Evolutionary conservation across 2,888 invertebrate species (phyloP), one percentile per base, ranked within the genome.

Genomic region (Ophion ventricosus): DNA sequence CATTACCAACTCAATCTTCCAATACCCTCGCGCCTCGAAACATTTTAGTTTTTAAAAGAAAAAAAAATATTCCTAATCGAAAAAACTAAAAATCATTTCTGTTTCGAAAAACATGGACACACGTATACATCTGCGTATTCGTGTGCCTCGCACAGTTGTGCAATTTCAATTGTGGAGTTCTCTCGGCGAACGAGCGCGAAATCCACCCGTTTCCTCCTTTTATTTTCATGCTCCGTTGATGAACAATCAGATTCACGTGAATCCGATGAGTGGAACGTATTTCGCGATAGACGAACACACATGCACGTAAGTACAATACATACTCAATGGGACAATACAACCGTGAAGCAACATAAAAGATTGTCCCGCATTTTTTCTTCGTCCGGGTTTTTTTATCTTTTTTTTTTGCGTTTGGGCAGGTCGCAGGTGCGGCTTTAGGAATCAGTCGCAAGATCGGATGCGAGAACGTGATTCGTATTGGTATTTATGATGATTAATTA

Each of bases 151-250:
- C 43, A 14, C 61, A 75, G n/a, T 81, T 75, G 69, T 56, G 81
- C 84, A 84, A 81, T 81, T 40, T 54, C 75, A 78, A 79, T 84
- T 78, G 69, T 64, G 64, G 59, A n/a, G 72, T 72, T 80, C 73
- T 80, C 77, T 59, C 78, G 64, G 35, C 23, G 59, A 79, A 73
- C 74, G 80, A 49, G 70, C 74, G 81, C 66, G 75, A 49, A 84
- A 79, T 81, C 66, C 78, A 29, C 29, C 29, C 17, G 57, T 66
- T 72, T 40, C 59, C 70, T 74, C 70, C 59, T 66, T 29, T 81
- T 84, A 75, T 79, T 81, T 81, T 74, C 80, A 70, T 56, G 61
- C 78, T 75, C 26, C 84, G 81, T 75, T 66, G 84, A 82, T 57
- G 70, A 69, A 66, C 61, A 40, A 57, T 43, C 29, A 72, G 73